Evolutionary conservation across 1,140 invertebrate genomes (phyloP).

Genomic region (Trichomalopsis sarcophagae): DNA sequence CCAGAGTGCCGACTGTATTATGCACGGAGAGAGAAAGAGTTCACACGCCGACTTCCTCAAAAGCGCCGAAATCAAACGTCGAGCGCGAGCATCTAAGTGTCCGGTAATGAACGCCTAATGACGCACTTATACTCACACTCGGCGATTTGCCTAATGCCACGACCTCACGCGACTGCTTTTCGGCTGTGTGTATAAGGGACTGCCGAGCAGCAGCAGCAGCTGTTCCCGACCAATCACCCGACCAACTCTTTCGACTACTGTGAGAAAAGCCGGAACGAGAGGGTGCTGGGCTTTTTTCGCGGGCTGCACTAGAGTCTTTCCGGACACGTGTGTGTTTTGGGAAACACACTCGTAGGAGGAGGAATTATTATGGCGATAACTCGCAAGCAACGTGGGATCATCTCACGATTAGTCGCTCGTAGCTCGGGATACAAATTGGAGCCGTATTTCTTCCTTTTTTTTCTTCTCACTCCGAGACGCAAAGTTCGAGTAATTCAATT

Average conservation of each 20-base stretch:
- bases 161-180: conserved; percentile 48
- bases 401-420: too few species aligned
- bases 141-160: conserved; percentile 41
- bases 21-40: background rate
- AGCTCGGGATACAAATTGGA: background rate
- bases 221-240: conserved; percentile 10
- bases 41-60: background rate
- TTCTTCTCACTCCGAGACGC: background rate
- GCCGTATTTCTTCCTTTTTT: background rate
- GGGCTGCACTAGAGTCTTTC: background rate
- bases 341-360: background rate
- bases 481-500: background rate
- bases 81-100: conserved; percentile 48
- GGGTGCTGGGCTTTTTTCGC: background rate
- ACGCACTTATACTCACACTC: conserved; percentile 42
- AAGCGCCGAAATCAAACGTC: background rate
- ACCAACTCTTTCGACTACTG: conserved; percentile 6
- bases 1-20: background rate
- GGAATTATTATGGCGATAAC: background rate
- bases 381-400: too few species aligned
- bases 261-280: conserved; percentile 34
- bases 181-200: background rate
- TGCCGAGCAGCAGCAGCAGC: background rate
- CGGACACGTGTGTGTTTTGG: background rate
- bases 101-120: conserved; percentile 52